Percentiles rank a stretch among this genome's conserved stretches.
Conservation (phyloP, 2,797 vertebrate species). For the Rhinichthys osculus region DNA sequence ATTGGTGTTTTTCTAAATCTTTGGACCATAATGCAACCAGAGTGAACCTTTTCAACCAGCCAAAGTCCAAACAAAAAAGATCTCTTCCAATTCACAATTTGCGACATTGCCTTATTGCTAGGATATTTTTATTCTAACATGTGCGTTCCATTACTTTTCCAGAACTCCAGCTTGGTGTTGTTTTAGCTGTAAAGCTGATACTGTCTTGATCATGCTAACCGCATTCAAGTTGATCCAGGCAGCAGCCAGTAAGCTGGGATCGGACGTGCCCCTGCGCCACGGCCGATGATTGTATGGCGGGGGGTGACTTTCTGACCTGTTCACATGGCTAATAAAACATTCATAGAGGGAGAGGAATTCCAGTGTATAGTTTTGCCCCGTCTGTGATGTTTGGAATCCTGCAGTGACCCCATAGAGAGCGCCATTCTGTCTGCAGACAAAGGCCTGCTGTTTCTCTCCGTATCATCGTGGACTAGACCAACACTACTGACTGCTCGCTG, state of each 20-base stretch:
- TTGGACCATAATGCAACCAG: slow-evolving; percentile 7
- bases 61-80: slow-evolving; percentile 18
- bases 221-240: slow-evolving; percentile 58
- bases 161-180: slow-evolving; percentile 63
- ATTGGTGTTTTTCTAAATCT: background rate
- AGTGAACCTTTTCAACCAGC: slow-evolving; percentile 28
- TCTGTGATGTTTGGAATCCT: slow-evolving; percentile 84
- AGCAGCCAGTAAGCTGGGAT: slow-evolving; percentile 67
- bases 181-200: slow-evolving; percentile 68
- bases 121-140: slow-evolving; percentile 52
- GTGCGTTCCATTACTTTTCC: slow-evolving; percentile 59
- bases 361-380: slow-evolving; percentile 80
- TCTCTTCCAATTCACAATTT: slow-evolving; percentile 43
- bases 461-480: slow-evolving; percentile 80
- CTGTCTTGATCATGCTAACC: slow-evolving; percentile 54
- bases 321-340: slow-evolving; percentile 86
- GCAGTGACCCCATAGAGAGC: slow-evolving; percentile 85
- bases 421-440: slow-evolving; percentile 88
- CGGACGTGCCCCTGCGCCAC: slow-evolving; percentile 69
- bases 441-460: slow-evolving; percentile 83
- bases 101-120: slow-evolving; percentile 51
- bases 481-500: slow-evolving; percentile 74
- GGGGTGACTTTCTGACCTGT: slow-evolving; percentile 82
- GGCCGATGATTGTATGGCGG: slow-evolving; percentile 73
- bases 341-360: slow-evolving; percentile 83